These are phyloP conservation scores for Mugil cephalus DNA, from an alignment of 2,113 vertebrate species.

Conservation along the genomic window DNA sequence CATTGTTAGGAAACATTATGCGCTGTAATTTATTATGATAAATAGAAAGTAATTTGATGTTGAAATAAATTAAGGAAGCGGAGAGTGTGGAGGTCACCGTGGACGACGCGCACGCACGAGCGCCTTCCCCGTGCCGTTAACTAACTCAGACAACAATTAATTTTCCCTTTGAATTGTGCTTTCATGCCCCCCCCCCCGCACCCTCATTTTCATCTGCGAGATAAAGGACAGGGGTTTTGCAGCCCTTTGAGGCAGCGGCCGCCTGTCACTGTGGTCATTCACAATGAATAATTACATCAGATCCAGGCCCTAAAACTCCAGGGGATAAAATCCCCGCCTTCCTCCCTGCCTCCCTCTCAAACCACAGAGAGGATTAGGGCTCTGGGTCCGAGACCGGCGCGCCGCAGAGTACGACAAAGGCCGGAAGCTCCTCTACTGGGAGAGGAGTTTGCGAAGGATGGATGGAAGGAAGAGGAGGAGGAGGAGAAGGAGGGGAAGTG, in stretches of 20 bases:
- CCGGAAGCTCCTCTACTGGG: conserved; percentile 29
- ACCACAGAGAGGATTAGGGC: conserved; percentile 48
- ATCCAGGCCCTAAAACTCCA: conserved; percentile 34
- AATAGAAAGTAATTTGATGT: conserved; percentile 28
- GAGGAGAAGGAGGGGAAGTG: conserved; percentile 39
- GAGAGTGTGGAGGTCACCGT: conserved; percentile 1
- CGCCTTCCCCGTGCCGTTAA: background rate
- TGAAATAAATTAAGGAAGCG: conserved; percentile 9
- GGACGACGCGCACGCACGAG: background rate
- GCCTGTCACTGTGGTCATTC: conserved; percentile 33
- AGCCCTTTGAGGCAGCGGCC: conserved; percentile 13
- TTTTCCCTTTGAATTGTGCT: background rate
- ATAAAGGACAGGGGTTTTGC: conserved; percentile 32
- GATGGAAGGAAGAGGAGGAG: conserved; percentile 42
- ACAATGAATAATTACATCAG: conserved; percentile 55
- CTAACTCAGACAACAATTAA: background rate
- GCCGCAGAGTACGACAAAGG: conserved; percentile 41
- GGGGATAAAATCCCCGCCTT: conserved; percentile 20
- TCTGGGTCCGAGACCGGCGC: conserved; percentile 24
- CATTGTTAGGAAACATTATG: background rate
- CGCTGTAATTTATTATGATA: conserved; percentile 10
- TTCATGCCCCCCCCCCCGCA: too few relatives aligned
- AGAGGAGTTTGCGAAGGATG: conserved; percentile 44
- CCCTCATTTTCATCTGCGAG: conserved; percentile 5
- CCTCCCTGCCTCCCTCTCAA: background rate